Percentiles rank a stretch among this genome's conserved stretches.
phyloP scores from a whole-genome alignment of 64 coral and sea anemone species.

The Montipora capricornis region DNA sequence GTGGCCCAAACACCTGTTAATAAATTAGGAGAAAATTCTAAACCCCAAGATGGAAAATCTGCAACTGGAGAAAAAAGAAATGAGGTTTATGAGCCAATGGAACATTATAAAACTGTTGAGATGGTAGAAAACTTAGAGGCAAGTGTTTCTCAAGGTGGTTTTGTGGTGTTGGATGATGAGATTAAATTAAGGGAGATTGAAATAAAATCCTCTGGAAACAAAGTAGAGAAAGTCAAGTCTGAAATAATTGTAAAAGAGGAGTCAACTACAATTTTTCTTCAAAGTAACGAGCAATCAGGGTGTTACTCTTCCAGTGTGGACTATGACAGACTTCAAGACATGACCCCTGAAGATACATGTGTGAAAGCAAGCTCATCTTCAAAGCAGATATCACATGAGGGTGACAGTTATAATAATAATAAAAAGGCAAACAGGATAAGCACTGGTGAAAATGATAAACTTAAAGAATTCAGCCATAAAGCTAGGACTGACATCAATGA shows the following conservation, averaged over 20 bases:
- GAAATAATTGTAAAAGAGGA: neutral
- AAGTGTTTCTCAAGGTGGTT: neutral
- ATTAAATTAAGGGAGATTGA: neutral
- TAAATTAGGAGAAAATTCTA: neutral
- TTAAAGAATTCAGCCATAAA: neutral
- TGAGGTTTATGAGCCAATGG: too few relatives aligned
- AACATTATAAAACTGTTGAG: neutral
- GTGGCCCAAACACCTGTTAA: neutral
- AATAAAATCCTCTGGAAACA: neutral
- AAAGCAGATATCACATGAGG: neutral
- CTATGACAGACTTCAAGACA: neutral
- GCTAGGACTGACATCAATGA: too few relatives aligned
- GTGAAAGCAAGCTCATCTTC: neutral
- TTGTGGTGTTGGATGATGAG: neutral
- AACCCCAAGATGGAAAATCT: neutral
- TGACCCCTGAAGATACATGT: neutral
- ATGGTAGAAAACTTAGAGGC: too few relatives aligned
- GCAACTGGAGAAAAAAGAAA: neutral
- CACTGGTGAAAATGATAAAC: neutral
- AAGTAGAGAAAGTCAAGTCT: neutral
- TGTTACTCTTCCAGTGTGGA: neutral
- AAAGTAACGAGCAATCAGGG: neutral
- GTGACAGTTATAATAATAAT: neutral
- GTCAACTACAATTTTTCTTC: neutral
- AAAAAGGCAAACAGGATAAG: neutral